Percentiles rank a stretch among this genome's conserved stretches.
These are phyloP conservation scores for Trichomalopsis sarcophagae DNA, from an alignment of 1,140 invertebrate species.

Conservation along the genomic window DNA sequence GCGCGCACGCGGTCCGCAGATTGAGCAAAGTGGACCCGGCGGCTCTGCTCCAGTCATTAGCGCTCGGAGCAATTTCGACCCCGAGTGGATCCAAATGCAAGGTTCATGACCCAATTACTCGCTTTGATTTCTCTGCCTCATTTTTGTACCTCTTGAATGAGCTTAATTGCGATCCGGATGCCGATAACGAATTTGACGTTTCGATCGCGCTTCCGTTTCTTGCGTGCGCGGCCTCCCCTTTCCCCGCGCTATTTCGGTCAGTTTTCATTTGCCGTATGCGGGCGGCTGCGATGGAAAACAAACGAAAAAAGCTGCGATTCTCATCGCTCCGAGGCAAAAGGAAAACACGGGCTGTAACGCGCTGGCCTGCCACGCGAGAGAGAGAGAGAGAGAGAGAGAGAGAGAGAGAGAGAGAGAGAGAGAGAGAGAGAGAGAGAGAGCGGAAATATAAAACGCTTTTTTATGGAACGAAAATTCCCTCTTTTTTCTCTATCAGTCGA, in stretches of 20 bases:
- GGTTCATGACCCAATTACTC: neutral
- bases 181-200: neutral
- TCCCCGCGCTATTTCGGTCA: neutral
- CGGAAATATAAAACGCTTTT: slow-evolving; percentile 22
- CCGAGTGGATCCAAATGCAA: neutral
- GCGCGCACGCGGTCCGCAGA: neutral
- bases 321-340: too few species aligned
- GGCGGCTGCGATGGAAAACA: too few species aligned
- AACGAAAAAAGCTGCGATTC: too few species aligned
- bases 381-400: too few species aligned
- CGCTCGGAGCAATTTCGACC: neutral
- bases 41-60: neutral
- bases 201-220: neutral
- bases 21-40: neutral
- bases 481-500: slow-evolving; percentile 14
- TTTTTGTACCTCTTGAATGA: neutral
- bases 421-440: too few species aligned
- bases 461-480: slow-evolving; percentile 14
- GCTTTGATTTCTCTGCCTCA: neutral
- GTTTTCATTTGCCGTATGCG: neutral
- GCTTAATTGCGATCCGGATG: too few species aligned
- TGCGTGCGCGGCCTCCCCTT: neutral
- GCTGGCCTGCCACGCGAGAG: too few species aligned
- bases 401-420: too few species aligned
- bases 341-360: too few species aligned